These are phyloP conservation scores for Julus scandinavius DNA, from an alignment of 2,888 invertebrate species.

Conservation along the genomic window DNA sequence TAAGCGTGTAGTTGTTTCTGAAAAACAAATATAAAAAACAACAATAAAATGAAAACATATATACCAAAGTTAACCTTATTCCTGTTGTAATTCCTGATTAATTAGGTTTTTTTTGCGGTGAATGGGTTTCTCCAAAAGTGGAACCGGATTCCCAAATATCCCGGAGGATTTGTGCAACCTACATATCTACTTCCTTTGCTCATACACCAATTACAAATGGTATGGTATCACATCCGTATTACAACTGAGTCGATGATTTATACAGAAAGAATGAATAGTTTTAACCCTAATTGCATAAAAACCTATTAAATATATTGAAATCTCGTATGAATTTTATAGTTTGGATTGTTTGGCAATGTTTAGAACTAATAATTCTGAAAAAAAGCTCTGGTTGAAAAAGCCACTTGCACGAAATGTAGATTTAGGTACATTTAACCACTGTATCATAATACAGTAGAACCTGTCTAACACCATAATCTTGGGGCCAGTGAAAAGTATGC, in stretches of 20 bases:
- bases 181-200: not conserved
- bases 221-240: not conserved
- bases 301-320: not conserved
- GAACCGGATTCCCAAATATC: slow-evolving; percentile 1
- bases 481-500: too few species aligned
- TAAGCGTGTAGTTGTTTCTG: slow-evolving; percentile 65
- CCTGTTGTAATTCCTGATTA: not conserved
- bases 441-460: too few species aligned
- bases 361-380: too few species aligned
- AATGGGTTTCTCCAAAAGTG: not conserved
- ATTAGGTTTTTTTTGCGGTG: not conserved
- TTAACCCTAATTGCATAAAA: not conserved
- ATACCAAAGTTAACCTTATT: not conserved
- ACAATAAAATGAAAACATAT: not conserved
- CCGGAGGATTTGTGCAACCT: not conserved
- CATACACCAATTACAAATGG: not conserved
- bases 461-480: too few species aligned
- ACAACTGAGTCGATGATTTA: not conserved
- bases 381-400: too few species aligned
- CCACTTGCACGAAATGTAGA: too few species aligned
- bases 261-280: not conserved
- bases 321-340: not conserved
- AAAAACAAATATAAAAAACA: slow-evolving; percentile 16
- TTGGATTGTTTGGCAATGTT: too few species aligned
- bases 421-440: too few species aligned